A percentile compares a stretch with the other conserved stretches of the same genome.
Conservation (phyloP, 1,140 invertebrate species). For the Cydia fagiglandana region DNA sequence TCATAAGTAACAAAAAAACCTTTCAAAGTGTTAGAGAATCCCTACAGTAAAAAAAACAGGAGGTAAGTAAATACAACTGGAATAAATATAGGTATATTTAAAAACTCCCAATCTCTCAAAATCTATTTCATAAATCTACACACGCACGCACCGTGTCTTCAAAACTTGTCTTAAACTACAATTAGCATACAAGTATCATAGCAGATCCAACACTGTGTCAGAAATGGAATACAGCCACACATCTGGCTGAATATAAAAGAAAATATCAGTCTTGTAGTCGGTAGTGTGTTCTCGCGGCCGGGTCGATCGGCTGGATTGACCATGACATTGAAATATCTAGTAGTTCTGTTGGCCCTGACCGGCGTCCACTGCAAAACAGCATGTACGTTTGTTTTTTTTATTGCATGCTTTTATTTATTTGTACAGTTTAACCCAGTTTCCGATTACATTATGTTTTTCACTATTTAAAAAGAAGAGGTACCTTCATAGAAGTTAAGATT, state of each 20-base stretch:
- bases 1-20: too few relatives aligned
- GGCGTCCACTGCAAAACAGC: constrained; percentile 62
- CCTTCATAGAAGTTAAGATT: too few relatives aligned
- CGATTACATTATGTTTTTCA: background rate
- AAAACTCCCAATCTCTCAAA: background rate
- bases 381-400: constrained; percentile 56
- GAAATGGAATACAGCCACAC: constrained; percentile 8
- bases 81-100: too few relatives aligned
- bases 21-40: too few relatives aligned
- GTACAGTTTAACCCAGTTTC: background rate
- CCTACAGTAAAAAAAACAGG: too few relatives aligned
- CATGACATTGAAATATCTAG: constrained; percentile 66
- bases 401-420: constrained; percentile 15
- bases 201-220: background rate
- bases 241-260: constrained; percentile 59
- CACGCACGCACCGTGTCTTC: background rate
- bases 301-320: constrained; percentile 58
- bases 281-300: constrained; percentile 55
- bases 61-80: too few relatives aligned
- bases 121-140: background rate
- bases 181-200: background rate
- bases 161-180: constrained; percentile 12
- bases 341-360: constrained; percentile 55
- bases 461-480: too few relatives aligned
- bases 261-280: constrained; percentile 46